These are phyloP conservation scores for Drosophila burlai DNA, from an alignment of 1,140 invertebrate species.

Conservation along the genomic window DNA sequence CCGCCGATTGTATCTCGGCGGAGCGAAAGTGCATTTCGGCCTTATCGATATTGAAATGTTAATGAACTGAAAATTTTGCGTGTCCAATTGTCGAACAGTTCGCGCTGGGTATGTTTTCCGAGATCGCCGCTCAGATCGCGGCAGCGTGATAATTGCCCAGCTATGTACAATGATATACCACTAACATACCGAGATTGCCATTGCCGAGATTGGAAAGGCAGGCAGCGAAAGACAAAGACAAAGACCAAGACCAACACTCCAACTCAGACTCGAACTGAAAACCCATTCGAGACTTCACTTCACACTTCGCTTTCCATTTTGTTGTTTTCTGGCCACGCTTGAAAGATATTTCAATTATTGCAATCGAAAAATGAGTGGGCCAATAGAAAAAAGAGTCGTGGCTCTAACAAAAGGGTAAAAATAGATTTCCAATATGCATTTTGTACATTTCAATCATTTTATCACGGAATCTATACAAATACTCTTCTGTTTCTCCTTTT, in stretches of 20 bases:
- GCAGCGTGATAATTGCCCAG: slow-evolving; percentile 58
- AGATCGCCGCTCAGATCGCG: slow-evolving; percentile 40
- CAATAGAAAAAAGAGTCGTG: slow-evolving; percentile 17
- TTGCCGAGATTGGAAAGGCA: slow-evolving; percentile 65
- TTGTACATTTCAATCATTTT: slow-evolving; percentile 29
- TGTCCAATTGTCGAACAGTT: slow-evolving; percentile 71
- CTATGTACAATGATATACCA: slow-evolving; percentile 60
- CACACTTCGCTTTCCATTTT: slow-evolving; percentile 74
- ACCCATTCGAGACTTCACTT: slow-evolving; percentile 54
- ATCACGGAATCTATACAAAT: slow-evolving; percentile 43
- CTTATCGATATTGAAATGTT: slow-evolving; percentile 77
- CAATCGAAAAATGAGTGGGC: slow-evolving; percentile 44
- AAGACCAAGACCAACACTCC: slow-evolving; percentile 8
- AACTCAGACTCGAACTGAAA: slow-evolving; percentile 29
- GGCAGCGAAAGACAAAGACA: slow-evolving; percentile 41
- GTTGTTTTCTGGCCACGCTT: slow-evolving; percentile 38
- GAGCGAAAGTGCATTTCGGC: slow-evolving; percentile 68
- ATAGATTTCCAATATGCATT: slow-evolving; percentile 40
- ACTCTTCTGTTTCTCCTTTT: slow-evolving; percentile 12
- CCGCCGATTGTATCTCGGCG: slow-evolving; percentile 40
- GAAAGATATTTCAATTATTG: slow-evolving; percentile 69
- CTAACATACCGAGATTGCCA: slow-evolving; percentile 56
- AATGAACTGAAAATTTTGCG: slow-evolving; percentile 81
- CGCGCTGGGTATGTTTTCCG: slow-evolving; percentile 29
- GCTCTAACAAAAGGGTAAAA: slow-evolving; percentile 25